Base-by-base conservation (phyloP, 2,113 vertebrate genomes). In the Eulemur macaco region DNA sequence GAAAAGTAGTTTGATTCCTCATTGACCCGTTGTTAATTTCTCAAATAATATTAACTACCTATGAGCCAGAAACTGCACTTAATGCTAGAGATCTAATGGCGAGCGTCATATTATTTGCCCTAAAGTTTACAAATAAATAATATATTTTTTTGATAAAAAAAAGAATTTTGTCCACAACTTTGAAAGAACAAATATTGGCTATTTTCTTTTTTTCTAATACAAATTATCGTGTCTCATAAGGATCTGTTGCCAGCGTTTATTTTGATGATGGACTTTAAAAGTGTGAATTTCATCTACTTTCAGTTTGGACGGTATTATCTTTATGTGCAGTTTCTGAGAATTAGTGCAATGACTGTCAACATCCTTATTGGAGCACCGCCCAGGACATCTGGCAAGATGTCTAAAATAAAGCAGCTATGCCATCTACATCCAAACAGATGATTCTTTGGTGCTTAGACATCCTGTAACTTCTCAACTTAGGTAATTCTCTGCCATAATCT, bases 401-500 rank as follows among this genome's bases (percentile, higher is more conserved):
- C 82, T 85, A 69, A 74, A 56, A 73, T 74, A 76, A 97, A 94
- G 83, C 82, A 91, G 58, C 47, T 74, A n/a, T 94, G 71, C 73
- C 17, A 0, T 95, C 86, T 93, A 14, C 29, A 85, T 82, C 63
- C 56, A 64, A 76, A 81, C 29, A 80, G 85, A 88, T 74, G 25
- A 29, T 71, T 82, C 39, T 93, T 74, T 84, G 45, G 37, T 86
- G 77, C 42, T 82, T 94, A 45, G n/a, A 31, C 89, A 74, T 56
- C 56, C n/a, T 97, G 8, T 84, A 89, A 84, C n/a, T 95, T 96
- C 56, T 93, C 34, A 14, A 80, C 45, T 91, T 92, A 88, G n/a
- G 7, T 80, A 95, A 89, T 93, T 64, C n/a, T 92, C 47, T 85
- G 14, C 37, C n/a, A 21, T 63, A 52, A 58, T 81, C 89, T 96